Percentiles rank a stretch among this genome's conserved stretches.
Conservation (phyloP, 2,888 invertebrate species). For the Merodon equestris region DNA sequence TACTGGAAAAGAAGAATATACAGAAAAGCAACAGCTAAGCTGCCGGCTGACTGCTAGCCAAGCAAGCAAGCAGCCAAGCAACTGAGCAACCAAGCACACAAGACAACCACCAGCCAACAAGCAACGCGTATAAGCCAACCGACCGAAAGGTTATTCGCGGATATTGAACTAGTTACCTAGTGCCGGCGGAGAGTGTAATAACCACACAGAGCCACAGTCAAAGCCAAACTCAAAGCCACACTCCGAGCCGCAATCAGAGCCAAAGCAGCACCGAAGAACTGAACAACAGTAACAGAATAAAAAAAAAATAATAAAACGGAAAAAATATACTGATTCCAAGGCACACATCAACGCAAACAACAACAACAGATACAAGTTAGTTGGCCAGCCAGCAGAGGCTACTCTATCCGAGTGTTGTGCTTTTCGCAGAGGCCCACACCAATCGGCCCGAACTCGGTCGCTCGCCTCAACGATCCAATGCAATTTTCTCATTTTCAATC, state of each 20-base stretch:
- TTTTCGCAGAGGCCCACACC: slow-evolving; percentile 21
- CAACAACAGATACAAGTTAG: slow-evolving; percentile 47
- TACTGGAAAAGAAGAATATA: slow-evolving; percentile 25
- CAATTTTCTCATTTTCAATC: slow-evolving; percentile 43
- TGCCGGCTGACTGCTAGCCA: slow-evolving; percentile 53
- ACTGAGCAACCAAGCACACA: slow-evolving; percentile 33
- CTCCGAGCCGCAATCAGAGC: slow-evolving; percentile 4
- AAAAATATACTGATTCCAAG: slow-evolving; percentile 52
- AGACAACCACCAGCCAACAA: slow-evolving; percentile 37
- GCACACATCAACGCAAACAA: slow-evolving; percentile 57
- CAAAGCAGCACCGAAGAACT: slow-evolving; percentile 29
- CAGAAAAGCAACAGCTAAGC: slow-evolving; percentile 32
- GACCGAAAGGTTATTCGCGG: slow-evolving; percentile 74
- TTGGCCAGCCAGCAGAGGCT: slow-evolving; percentile 45
- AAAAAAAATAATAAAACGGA: slow-evolving; percentile 4
- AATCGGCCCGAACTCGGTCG: slow-evolving; percentile 10
- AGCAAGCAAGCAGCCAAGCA: slow-evolving; percentile 43
- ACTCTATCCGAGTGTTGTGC: slow-evolving; percentile 20
- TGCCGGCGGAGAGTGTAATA: slow-evolving; percentile 72
- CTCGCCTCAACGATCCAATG: background rate
- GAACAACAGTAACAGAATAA: slow-evolving; percentile 27
- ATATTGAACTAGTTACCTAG: slow-evolving; percentile 79
- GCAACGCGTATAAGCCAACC: slow-evolving; percentile 12
- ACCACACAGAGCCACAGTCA: slow-evolving; percentile 46
- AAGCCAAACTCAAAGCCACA: slow-evolving; percentile 11